Percentiles rank a stretch among this genome's conserved stretches.
These are phyloP conservation scores for Chelon auratus DNA, from an alignment of 2,797 vertebrate species.

Conservation along the genomic window DNA sequence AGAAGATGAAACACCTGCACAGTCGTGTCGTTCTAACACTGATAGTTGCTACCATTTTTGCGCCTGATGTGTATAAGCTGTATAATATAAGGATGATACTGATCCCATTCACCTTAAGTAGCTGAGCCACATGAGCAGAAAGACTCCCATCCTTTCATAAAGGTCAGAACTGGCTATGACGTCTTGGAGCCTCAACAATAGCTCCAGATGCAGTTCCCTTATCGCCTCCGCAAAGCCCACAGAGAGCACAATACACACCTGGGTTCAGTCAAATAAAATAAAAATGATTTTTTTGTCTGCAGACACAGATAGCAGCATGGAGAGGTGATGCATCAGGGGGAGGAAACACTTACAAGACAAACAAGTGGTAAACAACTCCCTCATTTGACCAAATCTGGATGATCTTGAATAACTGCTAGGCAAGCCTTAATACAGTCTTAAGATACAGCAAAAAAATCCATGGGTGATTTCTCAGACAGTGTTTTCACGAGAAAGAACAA, in stretches of 20 bases:
- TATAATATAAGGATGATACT: slow-evolving; percentile 6
- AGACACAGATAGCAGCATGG: slow-evolving; percentile 18
- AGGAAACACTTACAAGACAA: not conserved
- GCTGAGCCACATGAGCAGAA: slow-evolving; percentile 25
- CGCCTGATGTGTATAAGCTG: not conserved
- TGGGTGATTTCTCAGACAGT: slow-evolving; percentile 23
- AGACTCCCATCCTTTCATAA: slow-evolving; percentile 49
- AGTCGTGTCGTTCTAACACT: no score
- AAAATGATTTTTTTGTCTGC: slow-evolving; percentile 23
- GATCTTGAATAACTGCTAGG: slow-evolving; percentile 1
- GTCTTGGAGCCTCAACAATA: slow-evolving; percentile 28
- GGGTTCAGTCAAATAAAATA: slow-evolving; percentile 45
- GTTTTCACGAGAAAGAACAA: slow-evolving; percentile 34
- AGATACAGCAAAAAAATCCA: slow-evolving; percentile 17
- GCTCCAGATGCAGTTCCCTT: slow-evolving; percentile 41
- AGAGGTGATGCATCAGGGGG: not conserved
- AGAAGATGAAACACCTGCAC: no score
- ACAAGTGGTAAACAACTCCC: not conserved
- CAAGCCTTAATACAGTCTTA: slow-evolving; percentile 6
- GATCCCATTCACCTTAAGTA: slow-evolving; percentile 50
- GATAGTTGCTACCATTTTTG: not conserved
- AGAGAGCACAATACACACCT: slow-evolving; percentile 44
- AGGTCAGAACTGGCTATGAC: slow-evolving; percentile 55
- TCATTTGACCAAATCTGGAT: not conserved
- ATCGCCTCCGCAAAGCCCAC: slow-evolving; percentile 43